Base-by-base conservation (phyloP, 2,113 vertebrate genomes). In the Misgurnus mizolepis region DNA sequence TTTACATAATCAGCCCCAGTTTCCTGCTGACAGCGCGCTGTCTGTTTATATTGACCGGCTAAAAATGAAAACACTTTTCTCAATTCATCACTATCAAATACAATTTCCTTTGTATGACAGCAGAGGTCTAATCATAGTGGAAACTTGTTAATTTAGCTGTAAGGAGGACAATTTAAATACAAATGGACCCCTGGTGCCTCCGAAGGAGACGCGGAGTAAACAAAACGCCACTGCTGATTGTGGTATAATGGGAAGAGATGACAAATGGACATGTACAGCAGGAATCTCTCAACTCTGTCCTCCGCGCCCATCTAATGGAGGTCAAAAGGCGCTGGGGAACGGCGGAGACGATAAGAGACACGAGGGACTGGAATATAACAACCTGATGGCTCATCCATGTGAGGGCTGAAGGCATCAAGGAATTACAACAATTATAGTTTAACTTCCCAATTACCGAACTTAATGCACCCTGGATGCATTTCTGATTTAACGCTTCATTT, bases 401-500 rank as follows among this genome's bases (percentile, higher is more conserved):
- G 80, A 65, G 67, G 68, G 55, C 22, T 53, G 58, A 27, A 71
- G 68, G 74, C 67, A 76, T 90, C 86, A 85, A 67, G 82, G 86
- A 90, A 90, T 92, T 89, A 91, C 80, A 72, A 85, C 83, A 90
- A 90, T 90, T 89, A 89, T 79, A 83, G 82, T 79, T 80, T 77
- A 55, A 82, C 83, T 83, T 89, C 84, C 85, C 89, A 90, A 90
- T 90, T 87, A 89, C 79, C 61, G 41, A 83, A 90, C 88, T 87
- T 90, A 88, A 89, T 88, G 83, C 86, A 89, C 88, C 86, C 85
- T 86, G 83, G 86, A 83, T 85, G 86, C 88, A 89, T 89, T 90
- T 91, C 86, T 84, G 87, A 92, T 91, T 91, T 90, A 92, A 91
- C 62, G 89, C 84, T 91, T 90, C 78, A 77, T 93, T 93, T 91